These are phyloP conservation scores for Gobiocypris rarus DNA, from an alignment of 2,113 vertebrate species.

Conservation along the genomic window DNA sequence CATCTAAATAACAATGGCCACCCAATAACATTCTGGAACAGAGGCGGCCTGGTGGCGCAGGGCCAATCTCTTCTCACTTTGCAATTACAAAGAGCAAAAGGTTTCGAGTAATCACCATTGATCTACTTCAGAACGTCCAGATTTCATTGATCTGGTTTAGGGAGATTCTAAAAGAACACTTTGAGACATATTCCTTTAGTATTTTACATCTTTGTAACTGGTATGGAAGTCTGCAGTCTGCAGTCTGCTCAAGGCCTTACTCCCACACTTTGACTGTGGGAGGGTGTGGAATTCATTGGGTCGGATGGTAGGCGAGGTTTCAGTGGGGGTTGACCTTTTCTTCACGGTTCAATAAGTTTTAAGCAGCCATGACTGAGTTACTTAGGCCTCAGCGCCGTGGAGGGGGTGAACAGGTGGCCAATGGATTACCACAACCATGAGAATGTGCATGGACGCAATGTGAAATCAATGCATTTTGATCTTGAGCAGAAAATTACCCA, in stretches of 20 bases:
- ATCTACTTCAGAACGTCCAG: constrained; percentile 50
- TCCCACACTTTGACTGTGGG: constrained; percentile 20
- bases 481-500: constrained; percentile 29
- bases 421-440: constrained; percentile 20
- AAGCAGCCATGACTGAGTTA: constrained; percentile 36
- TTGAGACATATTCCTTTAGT: neutral
- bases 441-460: neutral
- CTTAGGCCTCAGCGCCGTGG: neutral
- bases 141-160: constrained; percentile 55
- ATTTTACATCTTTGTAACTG: constrained; percentile 5
- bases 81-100: constrained; percentile 64
- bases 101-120: constrained; percentile 60
- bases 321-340: constrained; percentile 14
- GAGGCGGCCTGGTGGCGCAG: constrained; percentile 38
- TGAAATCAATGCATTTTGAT: constrained; percentile 21
- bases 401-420: constrained; percentile 38
- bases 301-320: constrained; percentile 19
- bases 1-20: constrained; percentile 60
- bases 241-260: constrained; percentile 21
- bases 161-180: constrained; percentile 27
- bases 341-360: constrained; percentile 36
- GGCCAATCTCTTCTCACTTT: constrained; percentile 62
- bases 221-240: neutral
- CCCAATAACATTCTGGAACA: constrained; percentile 40
- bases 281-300: constrained; percentile 30